Evolutionary conservation across 2,797 vertebrate genomes (phyloP), one percentile per base, ranked within the genome.

Genomic region (Gallinago stenura): DNA sequence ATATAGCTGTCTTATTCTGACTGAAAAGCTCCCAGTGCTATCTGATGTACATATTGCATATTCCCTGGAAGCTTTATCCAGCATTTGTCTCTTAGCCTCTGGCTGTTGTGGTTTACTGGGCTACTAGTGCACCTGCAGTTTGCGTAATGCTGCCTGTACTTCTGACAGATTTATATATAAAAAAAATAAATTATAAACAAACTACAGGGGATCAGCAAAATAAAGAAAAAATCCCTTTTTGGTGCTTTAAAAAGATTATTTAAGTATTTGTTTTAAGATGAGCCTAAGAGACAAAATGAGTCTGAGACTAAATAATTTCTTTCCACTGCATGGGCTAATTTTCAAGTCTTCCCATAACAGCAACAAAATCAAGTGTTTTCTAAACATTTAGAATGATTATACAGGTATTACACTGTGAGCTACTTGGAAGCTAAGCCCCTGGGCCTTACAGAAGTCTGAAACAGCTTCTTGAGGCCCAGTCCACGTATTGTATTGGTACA

Each of bases 61-160:
- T 53, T 60, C 33, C n/a, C 25, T 41, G 18, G 3, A 15, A 72
- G 80, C 90, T 89, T 88, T 88, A 80, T 80, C 54, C 68, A 6
- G 3, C 68, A 61, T 19, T 10, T 73, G 37, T 43, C 41, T 72
- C 48, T 53, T 39, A 39, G 39, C 39, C 76, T 72, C 48, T 53
- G 8, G 48, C 37, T 84, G 57, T 88, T 97, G 93, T 92, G 90
- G 94, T 95, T 97, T 96, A 95, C 51, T 50, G 81, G 83, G 91
- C 87, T 91, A 83, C 90, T 61, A 22, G 45, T 70, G 83, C 97
- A 97, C 94, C 96, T 97, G 97, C 78, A 45, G 37, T 61, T 50
- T 79, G 46, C 3, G 4, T 66, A 60, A 56, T 15, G 15, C 20
- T 61, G 54, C 35, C 24, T n/a, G 28, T 26, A n/a, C 41, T 75